These are phyloP conservation scores for Pyrocephalus nanus DNA, from an alignment of 2,797 vertebrate species.

Conservation along the genomic window DNA sequence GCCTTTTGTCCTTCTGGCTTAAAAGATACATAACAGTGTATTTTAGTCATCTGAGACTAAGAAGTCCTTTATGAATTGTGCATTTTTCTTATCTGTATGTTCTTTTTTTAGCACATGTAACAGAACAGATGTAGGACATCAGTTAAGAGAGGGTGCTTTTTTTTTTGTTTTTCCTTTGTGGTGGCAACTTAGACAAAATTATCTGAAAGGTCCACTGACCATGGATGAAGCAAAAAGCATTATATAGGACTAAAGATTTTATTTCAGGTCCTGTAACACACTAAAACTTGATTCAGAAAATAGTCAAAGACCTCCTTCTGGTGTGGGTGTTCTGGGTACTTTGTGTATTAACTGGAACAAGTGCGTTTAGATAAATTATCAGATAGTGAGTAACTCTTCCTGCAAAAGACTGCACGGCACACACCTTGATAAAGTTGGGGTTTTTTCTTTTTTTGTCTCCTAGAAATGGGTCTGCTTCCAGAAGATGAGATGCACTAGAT, in stretches of 20 bases:
- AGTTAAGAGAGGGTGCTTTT: not conserved
- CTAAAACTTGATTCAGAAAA: not conserved
- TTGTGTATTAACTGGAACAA: not conserved
- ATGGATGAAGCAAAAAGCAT: not conserved
- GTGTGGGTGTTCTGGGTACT: not conserved
- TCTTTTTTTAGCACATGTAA: not conserved
- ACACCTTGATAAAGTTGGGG: not conserved
- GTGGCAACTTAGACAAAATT: not conserved
- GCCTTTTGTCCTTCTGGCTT: not conserved
- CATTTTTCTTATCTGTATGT: not conserved
- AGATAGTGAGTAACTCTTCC: not conserved
- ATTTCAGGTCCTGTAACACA: fast-evolving
- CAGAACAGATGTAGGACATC: not conserved
- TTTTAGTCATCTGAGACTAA: not conserved
- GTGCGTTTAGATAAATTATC: not conserved
- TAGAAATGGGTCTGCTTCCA: slow-evolving; percentile 71
- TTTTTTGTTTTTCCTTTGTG: not conserved
- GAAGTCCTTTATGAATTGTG: not conserved
- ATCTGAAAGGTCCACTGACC: not conserved
- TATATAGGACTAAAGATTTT: not conserved
- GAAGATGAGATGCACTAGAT: slow-evolving; percentile 52
- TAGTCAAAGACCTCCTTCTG: not conserved
- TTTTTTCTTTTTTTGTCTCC: not conserved
- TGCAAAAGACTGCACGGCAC: not conserved
- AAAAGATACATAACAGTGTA: not conserved